Evolutionary conservation across 2,888 invertebrate species (phyloP), one percentile per base, ranked within the genome.

Genomic region (Drosophila niveifrons): DNA sequence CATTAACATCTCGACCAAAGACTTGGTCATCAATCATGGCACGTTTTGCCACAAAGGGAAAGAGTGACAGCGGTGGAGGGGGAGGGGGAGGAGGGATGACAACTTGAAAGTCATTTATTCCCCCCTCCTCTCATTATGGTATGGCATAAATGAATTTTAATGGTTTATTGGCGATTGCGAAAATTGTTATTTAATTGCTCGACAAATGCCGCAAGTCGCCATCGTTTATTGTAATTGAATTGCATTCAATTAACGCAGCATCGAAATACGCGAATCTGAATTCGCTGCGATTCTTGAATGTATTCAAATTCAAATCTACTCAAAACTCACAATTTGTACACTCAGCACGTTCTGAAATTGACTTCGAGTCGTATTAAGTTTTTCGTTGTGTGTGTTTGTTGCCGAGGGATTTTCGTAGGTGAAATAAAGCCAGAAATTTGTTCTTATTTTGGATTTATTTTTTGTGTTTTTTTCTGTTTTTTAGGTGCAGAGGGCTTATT

Each of bases 161-260:
- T 70, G 57, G 71, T 59, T 68, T 67, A 74, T 71, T 67, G 66
- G 61, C 66, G 69, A 77, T 88, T 80, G 81, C 82, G 71, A 72
- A 78, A 84, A 88, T 75, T 71, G 66, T 71, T 73, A 69, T 75
- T 84, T 88, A 75, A 84, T 76, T 87, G 79, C 46, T 81, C 51
- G 64, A 70, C 65, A 80, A 80, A 77, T 66, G 71, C 58, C 47
- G 65, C 36, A 43, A 29, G 39, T 41, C 17, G 39, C 47, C 39
- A 39, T 44, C 28, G 36, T 4, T 23, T 23, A 23, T 23, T 29
- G 57, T 62, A 72, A 72, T 80, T 72, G 50, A 71, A 67, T 70
- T 66, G 52, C 52, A 67, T 67, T 70, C 48, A 64, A 78, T 73
- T 58, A 48, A 39, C 23, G 9, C 39, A 23, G 8, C 36, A 48